Evolutionary conservation across 2,888 invertebrate genomes (phyloP).

Genomic region (Taenaris catops): DNA sequence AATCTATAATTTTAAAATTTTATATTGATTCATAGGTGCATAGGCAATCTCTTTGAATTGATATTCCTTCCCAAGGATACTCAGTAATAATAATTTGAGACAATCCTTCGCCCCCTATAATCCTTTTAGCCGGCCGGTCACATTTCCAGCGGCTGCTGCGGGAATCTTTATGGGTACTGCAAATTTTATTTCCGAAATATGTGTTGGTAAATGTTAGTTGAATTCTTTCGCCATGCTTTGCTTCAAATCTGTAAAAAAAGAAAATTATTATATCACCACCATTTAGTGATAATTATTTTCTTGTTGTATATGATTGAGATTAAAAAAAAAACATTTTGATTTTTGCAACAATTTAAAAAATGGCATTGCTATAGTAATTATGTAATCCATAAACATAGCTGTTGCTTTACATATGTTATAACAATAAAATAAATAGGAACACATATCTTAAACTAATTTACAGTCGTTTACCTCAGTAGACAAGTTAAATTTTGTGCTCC

Average conservation of each 20-base stretch:
- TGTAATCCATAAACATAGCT: no score
- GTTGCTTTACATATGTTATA: no score
- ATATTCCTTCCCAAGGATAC: conserved; percentile 84
- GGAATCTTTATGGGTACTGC: conserved; percentile 83
- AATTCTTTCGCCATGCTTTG: conserved; percentile 83
- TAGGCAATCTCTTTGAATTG: conserved; percentile 85
- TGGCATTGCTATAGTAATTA: no score
- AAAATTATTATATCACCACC: no score
- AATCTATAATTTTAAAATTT: conserved; percentile 82
- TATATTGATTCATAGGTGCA: conserved; percentile 85
- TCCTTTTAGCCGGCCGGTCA: conserved; percentile 71
- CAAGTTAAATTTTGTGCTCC: conserved; percentile 88
- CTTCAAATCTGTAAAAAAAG: conserved; percentile 83
- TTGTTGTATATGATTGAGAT: no score
- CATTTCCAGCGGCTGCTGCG: conserved; percentile 85
- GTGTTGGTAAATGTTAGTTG: conserved; percentile 85
- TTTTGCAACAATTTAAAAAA: no score
- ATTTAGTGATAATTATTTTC: no score
- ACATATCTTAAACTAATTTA: not conserved
- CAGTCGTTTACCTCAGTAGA: conserved; percentile 75
- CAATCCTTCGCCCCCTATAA: conserved; percentile 72
- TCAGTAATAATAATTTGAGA: conserved; percentile 83
- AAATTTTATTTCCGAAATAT: conserved; percentile 84
- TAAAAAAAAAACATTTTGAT: no score
- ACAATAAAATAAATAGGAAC: no score